Evolutionary conservation across 2,888 invertebrate species (phyloP).

Genomic region (Ligdia adustata): DNA sequence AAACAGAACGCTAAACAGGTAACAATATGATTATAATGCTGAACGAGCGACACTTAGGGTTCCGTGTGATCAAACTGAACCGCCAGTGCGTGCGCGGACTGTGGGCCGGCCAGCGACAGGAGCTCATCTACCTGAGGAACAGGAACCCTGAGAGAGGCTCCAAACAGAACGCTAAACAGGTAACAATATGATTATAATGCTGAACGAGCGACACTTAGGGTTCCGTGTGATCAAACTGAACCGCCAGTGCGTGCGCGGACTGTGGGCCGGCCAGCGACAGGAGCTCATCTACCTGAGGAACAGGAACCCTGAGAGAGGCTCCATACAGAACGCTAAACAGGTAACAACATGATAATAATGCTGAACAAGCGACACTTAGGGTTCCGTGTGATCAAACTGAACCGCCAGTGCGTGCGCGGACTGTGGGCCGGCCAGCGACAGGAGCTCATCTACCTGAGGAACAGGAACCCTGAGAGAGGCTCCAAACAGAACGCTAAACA

Average conservation of each 20-base stretch:
- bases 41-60: slow-evolving; percentile 97
- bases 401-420: slow-evolving; percentile 98
- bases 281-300: slow-evolving; percentile 98
- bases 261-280: slow-evolving; percentile 99
- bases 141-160: slow-evolving; percentile 98
- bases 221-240: slow-evolving; percentile 99
- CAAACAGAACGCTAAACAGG: no score
- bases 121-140: slow-evolving; percentile 97
- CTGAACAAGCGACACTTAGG: slow-evolving; percentile 95
- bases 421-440: slow-evolving; percentile 99
- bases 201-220: slow-evolving; percentile 95
- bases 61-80: slow-evolving; percentile 98
- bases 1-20: no score
- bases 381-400: slow-evolving; percentile 98
- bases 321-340: no score
- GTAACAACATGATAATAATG: no score
- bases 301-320: slow-evolving; percentile 98
- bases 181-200: no score
- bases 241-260: slow-evolving; percentile 98
- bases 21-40: no score
- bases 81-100: slow-evolving; percentile 98
- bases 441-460: slow-evolving; percentile 97
- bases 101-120: slow-evolving; percentile 99
- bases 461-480: slow-evolving; percentile 98
- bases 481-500: slow-evolving; percentile 98